Percentiles rank a stretch among this genome's conserved stretches.
Conservation (phyloP, 2,113 vertebrate species). For the Climacteris rufus region DNA sequence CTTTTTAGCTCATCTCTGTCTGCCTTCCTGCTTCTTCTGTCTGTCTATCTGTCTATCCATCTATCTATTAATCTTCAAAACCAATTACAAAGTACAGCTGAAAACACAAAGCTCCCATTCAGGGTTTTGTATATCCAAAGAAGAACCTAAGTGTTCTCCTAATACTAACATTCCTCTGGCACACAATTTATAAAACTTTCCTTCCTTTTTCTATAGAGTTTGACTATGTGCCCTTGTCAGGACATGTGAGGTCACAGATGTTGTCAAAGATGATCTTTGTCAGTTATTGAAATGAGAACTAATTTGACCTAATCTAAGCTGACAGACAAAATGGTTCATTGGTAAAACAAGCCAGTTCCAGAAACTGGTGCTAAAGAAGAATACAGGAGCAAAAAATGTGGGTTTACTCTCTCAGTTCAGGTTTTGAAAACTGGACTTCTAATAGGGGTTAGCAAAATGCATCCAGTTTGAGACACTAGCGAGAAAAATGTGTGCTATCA, state of each 20-base stretch:
- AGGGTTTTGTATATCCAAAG: background rate
- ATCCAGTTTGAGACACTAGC: background rate
- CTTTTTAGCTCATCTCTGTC: background rate
- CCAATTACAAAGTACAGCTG: background rate
- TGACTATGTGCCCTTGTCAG: conserved; percentile 57
- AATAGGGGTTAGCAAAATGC: background rate
- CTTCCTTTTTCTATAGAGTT: conserved; percentile 8
- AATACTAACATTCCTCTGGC: background rate
- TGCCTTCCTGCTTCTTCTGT: background rate
- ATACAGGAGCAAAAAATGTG: background rate
- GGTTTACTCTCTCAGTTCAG: background rate
- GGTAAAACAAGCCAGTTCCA: conserved; percentile 46
- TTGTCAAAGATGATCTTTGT: conserved; percentile 73
- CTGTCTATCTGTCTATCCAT: background rate
- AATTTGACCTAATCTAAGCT: conserved; percentile 72
- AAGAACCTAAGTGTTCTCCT: background rate
- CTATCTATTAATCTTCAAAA: background rate
- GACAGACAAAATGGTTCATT: conserved; percentile 65
- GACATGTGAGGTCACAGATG: conserved; percentile 63
- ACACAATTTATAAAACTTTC: conserved; percentile 13
- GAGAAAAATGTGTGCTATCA: background rate
- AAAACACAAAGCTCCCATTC: background rate
- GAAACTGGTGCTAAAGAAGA: conserved; percentile 42
- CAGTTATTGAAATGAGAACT: conserved; percentile 73
- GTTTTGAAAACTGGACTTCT: background rate